Evolutionary conservation across 53 echinoderm and acorn worm genomes (phyloP).

Genomic region (Henricia sp.): DNA sequence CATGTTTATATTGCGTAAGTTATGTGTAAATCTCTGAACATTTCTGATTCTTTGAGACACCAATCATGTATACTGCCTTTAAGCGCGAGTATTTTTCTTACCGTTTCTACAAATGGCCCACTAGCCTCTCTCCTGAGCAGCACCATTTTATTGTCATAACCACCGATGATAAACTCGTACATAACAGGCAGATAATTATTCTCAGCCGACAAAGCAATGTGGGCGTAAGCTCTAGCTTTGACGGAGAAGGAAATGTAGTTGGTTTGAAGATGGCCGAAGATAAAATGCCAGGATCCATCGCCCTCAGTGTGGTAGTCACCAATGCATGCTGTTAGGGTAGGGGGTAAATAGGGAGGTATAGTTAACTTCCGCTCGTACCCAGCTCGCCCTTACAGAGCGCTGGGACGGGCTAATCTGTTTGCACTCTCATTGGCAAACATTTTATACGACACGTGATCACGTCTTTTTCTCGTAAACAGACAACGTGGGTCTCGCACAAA

Average conservation of each 20-base stretch:
- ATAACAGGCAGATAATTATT: slow-evolving; percentile 12
- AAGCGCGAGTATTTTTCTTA: not conserved
- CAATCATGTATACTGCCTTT: no score
- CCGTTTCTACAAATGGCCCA: slow-evolving; percentile 11
- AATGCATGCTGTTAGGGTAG: not conserved
- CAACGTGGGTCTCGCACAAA: no score
- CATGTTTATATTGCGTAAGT: no score
- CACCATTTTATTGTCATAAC: slow-evolving; percentile 33
- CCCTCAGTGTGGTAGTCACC: not conserved
- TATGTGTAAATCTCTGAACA: no score
- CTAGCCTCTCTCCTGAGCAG: slow-evolving; percentile 11
- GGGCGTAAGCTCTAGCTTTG: slow-evolving; percentile 10
- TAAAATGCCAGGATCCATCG: slow-evolving; percentile 6
- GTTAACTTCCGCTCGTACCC: no score
- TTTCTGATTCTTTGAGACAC: no score
- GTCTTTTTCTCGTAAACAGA: no score
- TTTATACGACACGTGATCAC: no score
- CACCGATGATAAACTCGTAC: slow-evolving; percentile 55
- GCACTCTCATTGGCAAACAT: no score
- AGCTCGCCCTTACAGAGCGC: no score
- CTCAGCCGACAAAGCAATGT: slow-evolving; percentile 32
- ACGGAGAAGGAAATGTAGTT: slow-evolving; percentile 13
- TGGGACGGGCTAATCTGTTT: no score
- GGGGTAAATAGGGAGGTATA: not conserved
- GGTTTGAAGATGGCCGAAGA: slow-evolving; percentile 14